Conservation (phyloP, 2,888 invertebrate species). For the Dicyrtomina minuta region DNA sequence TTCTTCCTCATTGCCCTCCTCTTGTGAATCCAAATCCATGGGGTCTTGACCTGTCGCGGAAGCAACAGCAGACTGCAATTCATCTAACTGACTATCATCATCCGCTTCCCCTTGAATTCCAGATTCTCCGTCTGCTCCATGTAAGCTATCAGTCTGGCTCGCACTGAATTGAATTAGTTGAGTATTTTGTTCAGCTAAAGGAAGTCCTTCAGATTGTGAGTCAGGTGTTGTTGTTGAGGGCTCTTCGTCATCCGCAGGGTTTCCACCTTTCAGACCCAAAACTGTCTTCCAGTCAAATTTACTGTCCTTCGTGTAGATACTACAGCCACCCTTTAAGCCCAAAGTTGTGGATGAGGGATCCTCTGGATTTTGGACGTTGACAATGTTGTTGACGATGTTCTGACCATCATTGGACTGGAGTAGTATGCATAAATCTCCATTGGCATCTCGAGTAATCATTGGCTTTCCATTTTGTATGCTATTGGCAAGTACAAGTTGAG, state of each 20-base stretch:
- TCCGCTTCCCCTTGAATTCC: neutral
- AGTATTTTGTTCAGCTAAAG: slow-evolving; percentile 18
- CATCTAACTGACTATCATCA: neutral
- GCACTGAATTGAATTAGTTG: neutral
- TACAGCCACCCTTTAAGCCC: slow-evolving; percentile 22
- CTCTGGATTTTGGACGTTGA: slow-evolving; percentile 37
- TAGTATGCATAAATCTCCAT: slow-evolving; percentile 33
- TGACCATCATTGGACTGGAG: slow-evolving; percentile 27
- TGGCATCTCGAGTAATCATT: slow-evolving; percentile 28
- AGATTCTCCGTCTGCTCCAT: neutral
- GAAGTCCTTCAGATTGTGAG: neutral
- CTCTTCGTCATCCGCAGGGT: slow-evolving; percentile 12
- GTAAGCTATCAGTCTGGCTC: neutral
- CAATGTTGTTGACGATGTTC: slow-evolving; percentile 23
- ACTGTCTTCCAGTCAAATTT: slow-evolving; percentile 21
- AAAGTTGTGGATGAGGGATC: slow-evolving; percentile 5
- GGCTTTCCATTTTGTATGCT: slow-evolving; percentile 33
- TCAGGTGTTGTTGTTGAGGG: neutral
- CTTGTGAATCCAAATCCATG: neutral
- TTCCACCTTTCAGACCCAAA: slow-evolving; percentile 30
- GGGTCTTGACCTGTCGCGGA: neutral
- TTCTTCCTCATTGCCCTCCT: neutral
- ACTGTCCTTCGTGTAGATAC: slow-evolving; percentile 23
- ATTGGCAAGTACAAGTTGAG: slow-evolving; percentile 20
- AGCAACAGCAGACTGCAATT: neutral